Base-by-base conservation (phyloP, 2,797 vertebrate genomes). In the Carapus acus region DNA sequence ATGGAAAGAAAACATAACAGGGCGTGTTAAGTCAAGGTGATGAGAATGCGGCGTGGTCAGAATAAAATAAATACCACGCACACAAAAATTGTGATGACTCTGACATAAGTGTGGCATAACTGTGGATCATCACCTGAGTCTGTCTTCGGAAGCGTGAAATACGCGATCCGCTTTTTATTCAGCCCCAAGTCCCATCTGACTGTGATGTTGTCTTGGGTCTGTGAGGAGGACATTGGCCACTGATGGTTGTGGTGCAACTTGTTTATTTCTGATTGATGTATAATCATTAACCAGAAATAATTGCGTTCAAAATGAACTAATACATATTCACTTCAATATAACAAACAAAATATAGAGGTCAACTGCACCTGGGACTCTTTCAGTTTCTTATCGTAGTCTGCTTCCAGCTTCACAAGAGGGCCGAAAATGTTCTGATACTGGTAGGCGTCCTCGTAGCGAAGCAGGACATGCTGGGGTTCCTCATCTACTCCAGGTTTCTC, bases 191-290 rank as follows among this genome's bases (percentile, higher is more conserved):
- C 94, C 94, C 94, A 97, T 74, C 93, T 89, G 79, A 97, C 93
- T 2, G 94, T 97, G 79, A 97, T 97, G 86, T 95, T 96, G 83
- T 96, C 94, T 78, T 96, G 94, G 73, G 94, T 97, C 94, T 96
- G 69, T 49, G 6, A 33, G 14, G 13, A 55, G 8, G 20, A 1
- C 54, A 61, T 1, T 61, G n/a, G n/a, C n/a, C n/a, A n/a, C n/a
- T n/a, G n/a, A n/a, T n/a, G n/a, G n/a, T n/a, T n/a, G n/a, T 29
- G 11, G 27, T 29, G 27, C 27, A 29, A 6, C 11, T 6, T 6
- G 6, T 29, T 29, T 6, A 29, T 29, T 29, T 29, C 27, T 6
- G 27, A 29, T 29, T 6, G 27, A 29, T 29, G n/a, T n/a, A n/a
- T n/a, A n/a, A n/a, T n/a, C n/a, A n/a, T n/a, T n/a, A n/a, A n/a